These are phyloP conservation scores for Halcyon smyrnensis DNA, from an alignment of 2,797 vertebrate genomes.

Conservation along the genomic window DNA sequence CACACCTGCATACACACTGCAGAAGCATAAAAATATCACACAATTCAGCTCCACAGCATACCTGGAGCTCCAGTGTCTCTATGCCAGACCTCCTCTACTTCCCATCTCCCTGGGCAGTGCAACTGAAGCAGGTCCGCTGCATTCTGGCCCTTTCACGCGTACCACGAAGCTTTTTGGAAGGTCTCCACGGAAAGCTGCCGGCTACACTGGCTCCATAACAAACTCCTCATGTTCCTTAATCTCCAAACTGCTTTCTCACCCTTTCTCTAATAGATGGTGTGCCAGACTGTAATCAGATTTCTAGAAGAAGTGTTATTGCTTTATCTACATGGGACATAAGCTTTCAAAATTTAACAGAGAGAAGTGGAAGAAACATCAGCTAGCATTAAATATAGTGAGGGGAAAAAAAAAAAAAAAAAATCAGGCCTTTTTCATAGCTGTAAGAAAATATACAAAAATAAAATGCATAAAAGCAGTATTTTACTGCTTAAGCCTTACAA, in stretches of 20 bases:
- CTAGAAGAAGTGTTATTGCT: not conserved
- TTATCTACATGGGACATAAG: not conserved
- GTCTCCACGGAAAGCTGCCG: not conserved
- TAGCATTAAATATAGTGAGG: not conserved
- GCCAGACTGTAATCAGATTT: not conserved
- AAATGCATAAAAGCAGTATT: not conserved
- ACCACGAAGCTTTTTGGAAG: not conserved
- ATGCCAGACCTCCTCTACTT: not conserved
- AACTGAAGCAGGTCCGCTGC: not conserved
- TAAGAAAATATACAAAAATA: not conserved
- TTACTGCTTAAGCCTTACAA: not conserved
- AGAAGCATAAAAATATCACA: not conserved
- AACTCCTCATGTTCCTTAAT: slow-evolving; percentile 3
- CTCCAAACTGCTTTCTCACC: slow-evolving; percentile 38
- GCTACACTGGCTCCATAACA: not conserved
- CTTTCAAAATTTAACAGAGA: not conserved
- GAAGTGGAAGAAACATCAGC: not conserved
- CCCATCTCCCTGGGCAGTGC: not conserved
- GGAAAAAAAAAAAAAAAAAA: slow-evolving; percentile 3
- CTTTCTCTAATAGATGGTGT: not conserved
- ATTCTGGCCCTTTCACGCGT: not conserved
- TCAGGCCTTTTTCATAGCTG: not conserved
- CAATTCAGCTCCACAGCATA: not conserved
- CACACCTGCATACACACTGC: slow-evolving; percentile 45
- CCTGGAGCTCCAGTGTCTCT: slow-evolving; percentile 10